Conservation (phyloP, 2,113 vertebrate genomes). For the Gnathonemus echidnorhynchus region DNA sequence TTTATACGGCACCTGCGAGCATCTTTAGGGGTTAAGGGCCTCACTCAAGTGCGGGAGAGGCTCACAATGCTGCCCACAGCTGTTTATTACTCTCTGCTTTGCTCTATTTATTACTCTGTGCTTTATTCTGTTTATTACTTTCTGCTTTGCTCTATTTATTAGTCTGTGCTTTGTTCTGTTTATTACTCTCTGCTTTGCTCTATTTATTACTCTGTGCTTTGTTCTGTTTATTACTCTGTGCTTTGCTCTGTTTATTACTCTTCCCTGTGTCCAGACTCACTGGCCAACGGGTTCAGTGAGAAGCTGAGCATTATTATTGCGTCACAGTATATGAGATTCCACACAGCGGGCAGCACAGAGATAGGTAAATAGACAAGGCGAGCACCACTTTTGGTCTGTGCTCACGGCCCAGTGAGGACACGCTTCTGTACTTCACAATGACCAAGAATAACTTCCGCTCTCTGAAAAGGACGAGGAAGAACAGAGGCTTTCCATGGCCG, state of each 20-base stretch:
- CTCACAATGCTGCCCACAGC: not conserved
- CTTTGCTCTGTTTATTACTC: no score
- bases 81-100: not conserved
- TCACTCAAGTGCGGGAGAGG: not conserved
- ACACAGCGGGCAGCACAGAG: not conserved
- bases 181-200: not conserved
- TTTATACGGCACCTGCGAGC: not conserved
- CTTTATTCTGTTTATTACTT: not conserved
- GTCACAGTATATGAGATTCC: not conserved
- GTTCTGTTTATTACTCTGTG: not conserved
- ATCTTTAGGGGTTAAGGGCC: not conserved
- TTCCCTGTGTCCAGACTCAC: not conserved
- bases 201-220: not conserved
- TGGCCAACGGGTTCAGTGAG: not conserved
- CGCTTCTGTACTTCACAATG: not conserved
- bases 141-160: not conserved
- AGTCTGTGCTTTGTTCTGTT: not conserved
- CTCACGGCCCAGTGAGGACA: not conserved
- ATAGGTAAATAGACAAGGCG: no score
- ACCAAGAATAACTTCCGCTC: not conserved
- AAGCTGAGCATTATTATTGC: not conserved
- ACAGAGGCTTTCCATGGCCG: not conserved
- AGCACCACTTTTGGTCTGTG: not conserved
- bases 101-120: not conserved
- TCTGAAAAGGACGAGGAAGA: not conserved